phyloP scores from a whole-genome alignment of 92 coral and sea anemone species.

The Porites cylindrica region DNA sequence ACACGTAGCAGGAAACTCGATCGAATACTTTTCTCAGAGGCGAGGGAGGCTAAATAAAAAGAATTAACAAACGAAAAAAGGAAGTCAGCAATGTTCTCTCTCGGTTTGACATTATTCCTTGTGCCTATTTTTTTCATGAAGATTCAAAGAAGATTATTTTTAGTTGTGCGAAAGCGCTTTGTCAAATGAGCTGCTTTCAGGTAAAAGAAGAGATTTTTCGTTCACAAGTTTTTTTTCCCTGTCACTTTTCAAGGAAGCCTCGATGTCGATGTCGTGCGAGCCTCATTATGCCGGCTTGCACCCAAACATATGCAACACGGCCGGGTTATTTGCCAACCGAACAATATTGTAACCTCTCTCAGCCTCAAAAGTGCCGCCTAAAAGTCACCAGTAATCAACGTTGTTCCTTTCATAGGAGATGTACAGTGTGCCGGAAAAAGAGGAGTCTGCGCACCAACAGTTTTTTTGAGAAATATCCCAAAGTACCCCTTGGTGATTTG shows the following conservation, averaged over 20 bases:
- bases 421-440: conserved; percentile 48
- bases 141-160: no score
- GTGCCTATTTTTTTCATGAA: no score
- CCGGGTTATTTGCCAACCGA: no score
- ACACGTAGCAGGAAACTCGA: no score
- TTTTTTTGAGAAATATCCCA: conserved; percentile 61
- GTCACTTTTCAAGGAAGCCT: conserved; percentile 1
- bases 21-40: no score
- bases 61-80: no score
- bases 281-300: no score
- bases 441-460: conserved; percentile 60
- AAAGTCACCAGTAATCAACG: background rate
- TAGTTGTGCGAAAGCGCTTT: background rate
- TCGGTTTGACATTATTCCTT: no score
- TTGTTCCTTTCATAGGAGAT: conserved; percentile 56
- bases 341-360: no score
- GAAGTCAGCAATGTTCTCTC: no score
- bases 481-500: conserved; percentile 29
- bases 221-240: conserved; percentile 2
- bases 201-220: background rate
- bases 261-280: background rate
- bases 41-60: no score
- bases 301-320: no score
- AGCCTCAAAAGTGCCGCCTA: background rate
- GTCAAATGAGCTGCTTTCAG: background rate